Percentiles rank a stretch among this genome's conserved stretches.
Evolutionary conservation across 1,140 invertebrate species (phyloP).

Genomic region (Phocides pigmalion): DNA sequence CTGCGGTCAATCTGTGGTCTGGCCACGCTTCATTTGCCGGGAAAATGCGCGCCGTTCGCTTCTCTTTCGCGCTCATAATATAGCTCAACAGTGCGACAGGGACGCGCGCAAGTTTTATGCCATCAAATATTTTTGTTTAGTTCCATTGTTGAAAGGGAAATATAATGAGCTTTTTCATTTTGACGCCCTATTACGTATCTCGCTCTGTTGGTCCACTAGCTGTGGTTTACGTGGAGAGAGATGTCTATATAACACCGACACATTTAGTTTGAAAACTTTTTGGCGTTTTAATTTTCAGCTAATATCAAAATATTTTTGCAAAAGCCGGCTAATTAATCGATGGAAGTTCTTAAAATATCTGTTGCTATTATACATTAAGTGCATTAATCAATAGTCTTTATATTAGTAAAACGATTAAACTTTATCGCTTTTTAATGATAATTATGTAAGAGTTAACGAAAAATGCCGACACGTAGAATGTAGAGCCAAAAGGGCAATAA

Average conservation of each 20-base stretch:
- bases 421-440: conserved; percentile 8
- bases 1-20: conserved; percentile 84
- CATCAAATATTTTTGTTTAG: conserved; percentile 81
- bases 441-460: background rate
- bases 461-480: background rate
- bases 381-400: conserved; percentile 37
- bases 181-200: conserved; percentile 54
- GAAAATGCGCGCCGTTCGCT: conserved; percentile 64
- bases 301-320: conserved; percentile 2
- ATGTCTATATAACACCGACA: conserved; percentile 43
- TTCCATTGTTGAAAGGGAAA: conserved; percentile 77
- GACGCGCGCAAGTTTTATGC: conserved; percentile 73
- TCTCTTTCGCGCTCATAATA: conserved; percentile 54
- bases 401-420: conserved; percentile 18
- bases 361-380: conserved; percentile 34
- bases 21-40: conserved; percentile 82
- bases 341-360: conserved; percentile 23
- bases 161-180: conserved; percentile 80
- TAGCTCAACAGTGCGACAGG: conserved; percentile 46
- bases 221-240: conserved; percentile 51
- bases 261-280: conserved; percentile 24
- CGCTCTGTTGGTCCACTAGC: conserved; percentile 49
- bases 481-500: background rate
- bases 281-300: background rate
- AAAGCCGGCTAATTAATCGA: conserved; percentile 14